phyloP scores from a whole-genome alignment of 2,797 vertebrate genomes.

The Amblyopsis hoosieri region DNA sequence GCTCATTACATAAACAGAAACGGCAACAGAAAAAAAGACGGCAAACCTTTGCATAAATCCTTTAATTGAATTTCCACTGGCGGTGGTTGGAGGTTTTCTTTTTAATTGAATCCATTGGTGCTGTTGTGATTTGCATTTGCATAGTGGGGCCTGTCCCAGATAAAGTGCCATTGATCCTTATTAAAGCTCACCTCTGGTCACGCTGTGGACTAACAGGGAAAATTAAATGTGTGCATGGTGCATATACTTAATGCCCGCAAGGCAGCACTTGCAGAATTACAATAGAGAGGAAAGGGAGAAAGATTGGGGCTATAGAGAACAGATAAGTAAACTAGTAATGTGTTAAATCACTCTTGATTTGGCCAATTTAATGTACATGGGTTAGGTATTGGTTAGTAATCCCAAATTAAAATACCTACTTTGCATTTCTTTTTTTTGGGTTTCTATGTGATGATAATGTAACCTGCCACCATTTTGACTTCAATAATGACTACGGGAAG shows the following conservation, averaged over 20 bases:
- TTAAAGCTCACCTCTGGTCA: slow-evolving; percentile 99
- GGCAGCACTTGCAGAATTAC: slow-evolving; percentile 81
- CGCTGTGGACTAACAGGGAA: slow-evolving; percentile 95
- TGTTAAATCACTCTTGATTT: slow-evolving; percentile 74
- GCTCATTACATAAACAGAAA: slow-evolving; percentile 99
- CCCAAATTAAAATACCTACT: too few relatives aligned
- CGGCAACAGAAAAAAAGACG: slow-evolving; percentile 89
- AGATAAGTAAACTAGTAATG: slow-evolving; percentile 85
- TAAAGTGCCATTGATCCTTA: slow-evolving; percentile 99
- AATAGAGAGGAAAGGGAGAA: slow-evolving; percentile 45
- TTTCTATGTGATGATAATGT: too few relatives aligned
- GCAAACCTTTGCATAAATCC: slow-evolving; percentile 99
- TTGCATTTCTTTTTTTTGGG: too few relatives aligned
- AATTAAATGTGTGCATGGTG: slow-evolving; percentile 97
- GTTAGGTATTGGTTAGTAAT: too few relatives aligned
- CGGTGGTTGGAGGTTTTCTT: slow-evolving; percentile 93
- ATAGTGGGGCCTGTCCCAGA: slow-evolving; percentile 94
- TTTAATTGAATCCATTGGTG: slow-evolving; percentile 99
- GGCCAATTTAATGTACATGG: slow-evolving; percentile 32
- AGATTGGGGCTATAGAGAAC: slow-evolving; percentile 33
- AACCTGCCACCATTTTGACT: too few relatives aligned
- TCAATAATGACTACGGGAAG: too few relatives aligned
- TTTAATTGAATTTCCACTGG: slow-evolving; percentile 99
- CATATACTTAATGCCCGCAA: slow-evolving; percentile 89
- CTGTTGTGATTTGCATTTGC: slow-evolving; percentile 94